Evolutionary conservation across 2,888 invertebrate genomes (phyloP).

Genomic region (Mechanitis mazaeus): DNA sequence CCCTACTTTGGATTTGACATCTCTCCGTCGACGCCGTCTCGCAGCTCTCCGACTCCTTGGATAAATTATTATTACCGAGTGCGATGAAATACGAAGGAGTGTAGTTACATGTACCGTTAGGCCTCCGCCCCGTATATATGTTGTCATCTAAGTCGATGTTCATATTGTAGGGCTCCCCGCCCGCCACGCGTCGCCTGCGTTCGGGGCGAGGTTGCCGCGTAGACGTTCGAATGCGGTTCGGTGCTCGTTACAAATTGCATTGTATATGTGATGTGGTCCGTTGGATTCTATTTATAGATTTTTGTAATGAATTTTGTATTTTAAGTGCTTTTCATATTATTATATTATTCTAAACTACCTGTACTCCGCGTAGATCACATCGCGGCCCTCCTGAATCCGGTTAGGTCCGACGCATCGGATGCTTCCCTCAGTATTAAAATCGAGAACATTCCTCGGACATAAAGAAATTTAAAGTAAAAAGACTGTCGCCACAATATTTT

Average conservation of each 20-base stretch:
- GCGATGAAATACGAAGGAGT: no score
- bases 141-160: no score
- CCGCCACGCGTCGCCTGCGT: no score
- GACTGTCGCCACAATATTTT: conserved; percentile 60
- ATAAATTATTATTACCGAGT: no score
- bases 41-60: no score
- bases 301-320: conserved; percentile 1
- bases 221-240: conserved; percentile 20
- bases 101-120: no score
- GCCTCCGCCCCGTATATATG: no score
- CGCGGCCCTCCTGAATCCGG: conserved; percentile 11
- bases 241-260: conserved; percentile 29
- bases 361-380: conserved; percentile 6
- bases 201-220: no score
- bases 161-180: no score
- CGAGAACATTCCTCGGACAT: conserved; percentile 64
- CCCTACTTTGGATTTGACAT: no score
- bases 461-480: conserved; percentile 34
- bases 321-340: conserved; percentile 1
- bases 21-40: no score
- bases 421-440: conserved; percentile 59
- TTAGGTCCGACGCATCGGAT: neutral
- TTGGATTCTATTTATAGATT: conserved; percentile 10
- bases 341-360: no score
- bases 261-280: conserved; percentile 18